These are phyloP conservation scores for Lindbergichthys nudifrons DNA, from an alignment of 2,797 vertebrate genomes.

Conservation along the genomic window DNA sequence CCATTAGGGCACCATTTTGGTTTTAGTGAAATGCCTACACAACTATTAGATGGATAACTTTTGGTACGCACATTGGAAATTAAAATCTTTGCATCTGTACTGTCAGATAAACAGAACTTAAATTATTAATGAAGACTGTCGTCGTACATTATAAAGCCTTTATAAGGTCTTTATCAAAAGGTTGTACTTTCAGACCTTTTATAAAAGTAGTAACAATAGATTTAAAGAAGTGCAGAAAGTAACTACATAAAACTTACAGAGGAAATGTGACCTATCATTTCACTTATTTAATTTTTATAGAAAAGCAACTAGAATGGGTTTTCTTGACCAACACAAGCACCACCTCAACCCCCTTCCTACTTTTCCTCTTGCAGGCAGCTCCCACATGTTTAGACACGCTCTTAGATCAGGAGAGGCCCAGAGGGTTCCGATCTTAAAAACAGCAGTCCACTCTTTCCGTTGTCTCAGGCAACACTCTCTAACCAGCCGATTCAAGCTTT, in stretches of 20 bases:
- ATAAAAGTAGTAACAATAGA: not conserved
- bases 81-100: no score
- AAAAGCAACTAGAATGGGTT: conserved; percentile 16
- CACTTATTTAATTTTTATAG: not conserved
- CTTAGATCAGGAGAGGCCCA: conserved; percentile 71
- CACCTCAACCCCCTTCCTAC: conserved; percentile 52
- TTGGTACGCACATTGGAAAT: no score
- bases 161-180: not conserved
- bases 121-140: not conserved
- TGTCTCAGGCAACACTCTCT: conserved; percentile 12
- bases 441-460: conserved; percentile 55
- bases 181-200: not conserved
- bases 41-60: not conserved
- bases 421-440: conserved; percentile 56
- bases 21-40: not conserved
- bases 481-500: not conserved
- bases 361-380: conserved; percentile 56
- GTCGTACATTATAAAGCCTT: not conserved
- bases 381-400: conserved; percentile 76
- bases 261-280: not conserved
- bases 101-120: no score
- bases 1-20: not conserved
- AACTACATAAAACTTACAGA: not conserved
- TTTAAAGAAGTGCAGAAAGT: not conserved
- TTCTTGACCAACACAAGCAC: conserved; percentile 55